Conservation (phyloP, 1,140 invertebrate genomes). For the Papilio polytes region DNA sequence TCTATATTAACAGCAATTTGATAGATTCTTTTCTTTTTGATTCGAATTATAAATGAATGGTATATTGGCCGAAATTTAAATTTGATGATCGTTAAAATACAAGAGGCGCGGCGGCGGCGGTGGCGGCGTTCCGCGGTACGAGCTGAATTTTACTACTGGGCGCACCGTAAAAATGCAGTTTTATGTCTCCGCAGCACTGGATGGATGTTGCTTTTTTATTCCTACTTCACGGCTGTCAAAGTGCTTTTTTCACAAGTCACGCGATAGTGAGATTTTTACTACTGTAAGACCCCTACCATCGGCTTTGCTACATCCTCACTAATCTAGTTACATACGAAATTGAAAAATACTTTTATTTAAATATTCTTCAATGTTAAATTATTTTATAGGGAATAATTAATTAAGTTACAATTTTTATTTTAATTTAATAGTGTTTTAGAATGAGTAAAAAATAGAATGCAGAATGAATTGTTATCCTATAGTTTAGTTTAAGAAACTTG, state of each 20-base stretch:
- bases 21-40: not conserved
- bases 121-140: slow-evolving; percentile 45
- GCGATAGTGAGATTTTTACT: slow-evolving; percentile 63
- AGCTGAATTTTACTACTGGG: slow-evolving; percentile 44
- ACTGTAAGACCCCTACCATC: slow-evolving; percentile 9
- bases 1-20: not conserved
- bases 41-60: not conserved
- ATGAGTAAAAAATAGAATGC: no score
- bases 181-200: slow-evolving; percentile 52
- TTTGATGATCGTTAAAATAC: slow-evolving; percentile 44
- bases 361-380: no score
- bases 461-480: no score
- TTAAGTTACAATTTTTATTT: no score
- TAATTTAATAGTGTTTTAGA: no score
- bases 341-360: no score
- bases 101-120: slow-evolving; percentile 32
- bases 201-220: slow-evolving; percentile 62
- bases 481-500: not conserved
- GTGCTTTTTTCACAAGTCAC: slow-evolving; percentile 58
- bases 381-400: no score
- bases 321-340: no score
- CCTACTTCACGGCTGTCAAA: slow-evolving; percentile 61
- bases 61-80: slow-evolving; percentile 27
- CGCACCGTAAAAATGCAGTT: slow-evolving; percentile 58
- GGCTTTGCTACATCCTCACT: slow-evolving; percentile 2